A percentile compares a stretch with the other conserved stretches of the same genome.
Conservation (phyloP, 2,113 vertebrate genomes). For the Callocephalon fimbriatum region DNA sequence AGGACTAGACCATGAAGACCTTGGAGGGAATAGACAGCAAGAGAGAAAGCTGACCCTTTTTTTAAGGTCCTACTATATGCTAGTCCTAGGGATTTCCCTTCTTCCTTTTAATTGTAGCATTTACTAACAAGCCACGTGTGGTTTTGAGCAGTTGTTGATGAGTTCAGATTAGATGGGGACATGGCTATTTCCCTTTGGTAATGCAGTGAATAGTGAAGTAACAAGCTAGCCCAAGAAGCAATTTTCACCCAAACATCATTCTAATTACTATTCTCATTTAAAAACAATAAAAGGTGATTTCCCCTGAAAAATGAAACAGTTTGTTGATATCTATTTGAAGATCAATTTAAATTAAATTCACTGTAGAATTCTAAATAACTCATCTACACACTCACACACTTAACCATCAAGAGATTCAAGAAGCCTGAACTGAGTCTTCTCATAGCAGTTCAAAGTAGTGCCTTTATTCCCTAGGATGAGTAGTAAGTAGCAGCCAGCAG, state of each 20-base stretch:
- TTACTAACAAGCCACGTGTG: neutral
- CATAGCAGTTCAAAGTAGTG: neutral
- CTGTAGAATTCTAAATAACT: constrained; percentile 31
- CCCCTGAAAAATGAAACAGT: constrained; percentile 30
- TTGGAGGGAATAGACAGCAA: neutral
- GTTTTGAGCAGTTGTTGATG: constrained; percentile 38
- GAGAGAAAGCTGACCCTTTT: neutral
- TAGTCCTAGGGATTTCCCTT: neutral
- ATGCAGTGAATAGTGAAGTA: neutral
- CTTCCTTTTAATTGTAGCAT: neutral
- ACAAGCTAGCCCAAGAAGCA: constrained; percentile 8
- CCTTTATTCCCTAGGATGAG: neutral
- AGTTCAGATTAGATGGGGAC: constrained; percentile 9
- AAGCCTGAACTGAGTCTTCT: neutral
- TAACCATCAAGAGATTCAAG: constrained; percentile 22
- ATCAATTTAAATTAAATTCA: constrained; percentile 60
- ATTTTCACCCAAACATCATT: constrained; percentile 42
- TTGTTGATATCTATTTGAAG: constrained; percentile 50
- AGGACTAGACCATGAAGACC: accelerated
- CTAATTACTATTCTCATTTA: constrained; percentile 66
- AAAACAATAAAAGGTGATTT: constrained; percentile 68
- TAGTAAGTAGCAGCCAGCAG: neutral
- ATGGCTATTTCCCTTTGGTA: constrained; percentile 30
- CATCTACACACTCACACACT: neutral
- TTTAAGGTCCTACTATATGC: neutral